A percentile compares a stretch with the other conserved stretches of the same genome.
Evolutionary conservation across 2,888 invertebrate species (phyloP).

Genomic region (Pardosa pseudoannulata): DNA sequence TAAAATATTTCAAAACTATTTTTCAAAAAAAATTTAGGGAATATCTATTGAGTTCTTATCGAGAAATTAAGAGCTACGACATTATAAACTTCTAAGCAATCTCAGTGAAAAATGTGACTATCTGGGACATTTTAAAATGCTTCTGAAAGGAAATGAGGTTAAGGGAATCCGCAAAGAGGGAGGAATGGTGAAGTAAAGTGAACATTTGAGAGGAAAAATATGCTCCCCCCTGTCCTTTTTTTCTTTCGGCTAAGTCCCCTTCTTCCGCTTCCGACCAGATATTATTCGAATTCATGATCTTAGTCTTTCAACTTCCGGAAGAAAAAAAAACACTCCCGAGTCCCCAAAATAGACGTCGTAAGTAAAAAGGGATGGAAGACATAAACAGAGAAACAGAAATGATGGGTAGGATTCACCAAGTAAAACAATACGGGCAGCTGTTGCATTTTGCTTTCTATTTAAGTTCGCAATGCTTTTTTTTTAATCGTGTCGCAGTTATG

Average conservation of each 20-base stretch:
- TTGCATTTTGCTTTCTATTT: neutral
- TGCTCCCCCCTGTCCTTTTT: neutral
- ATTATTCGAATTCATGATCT: neutral
- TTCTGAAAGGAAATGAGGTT: neutral
- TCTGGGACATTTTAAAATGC: no score
- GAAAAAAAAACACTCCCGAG: neutral
- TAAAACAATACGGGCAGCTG: conserved; percentile 8
- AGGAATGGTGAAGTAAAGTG: neutral
- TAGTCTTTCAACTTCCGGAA: neutral
- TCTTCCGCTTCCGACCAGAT: conserved; percentile 15
- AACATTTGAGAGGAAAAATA: neutral
- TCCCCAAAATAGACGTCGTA: neutral
- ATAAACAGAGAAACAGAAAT: neutral
- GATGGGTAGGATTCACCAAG: neutral
- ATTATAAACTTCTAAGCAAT: no score
- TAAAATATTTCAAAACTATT: no score
- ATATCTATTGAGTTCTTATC: no score
- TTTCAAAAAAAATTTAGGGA: no score
- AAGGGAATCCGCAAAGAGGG: neutral
- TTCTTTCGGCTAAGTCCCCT: neutral
- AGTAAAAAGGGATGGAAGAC: neutral
- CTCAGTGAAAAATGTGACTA: no score
- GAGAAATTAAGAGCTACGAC: no score
- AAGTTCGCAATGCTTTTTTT: neutral
- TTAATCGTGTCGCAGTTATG: no score